Evolutionary conservation across 2,797 vertebrate genomes (phyloP).

Genomic region (Enteromius unitaeniatus): DNA sequence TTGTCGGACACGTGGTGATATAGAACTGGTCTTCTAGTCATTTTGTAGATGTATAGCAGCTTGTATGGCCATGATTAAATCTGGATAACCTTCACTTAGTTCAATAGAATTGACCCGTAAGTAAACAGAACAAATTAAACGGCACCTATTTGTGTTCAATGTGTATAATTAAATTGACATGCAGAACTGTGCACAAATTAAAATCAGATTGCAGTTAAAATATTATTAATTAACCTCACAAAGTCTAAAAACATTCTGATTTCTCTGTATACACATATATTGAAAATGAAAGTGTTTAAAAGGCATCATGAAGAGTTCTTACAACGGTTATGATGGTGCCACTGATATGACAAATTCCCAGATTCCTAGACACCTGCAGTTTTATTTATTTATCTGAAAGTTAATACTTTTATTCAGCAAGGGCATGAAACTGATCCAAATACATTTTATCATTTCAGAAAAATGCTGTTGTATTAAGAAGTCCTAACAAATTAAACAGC

Average conservation of each 20-base stretch:
- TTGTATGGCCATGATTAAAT: constrained; percentile 36
- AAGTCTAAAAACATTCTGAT: neutral
- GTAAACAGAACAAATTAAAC: constrained; percentile 47
- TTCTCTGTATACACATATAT: neutral
- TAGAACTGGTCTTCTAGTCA: neutral
- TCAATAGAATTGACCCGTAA: constrained; percentile 50
- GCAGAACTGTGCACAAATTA: constrained; percentile 18
- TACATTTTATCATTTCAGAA: neutral
- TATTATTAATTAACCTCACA: constrained; percentile 36
- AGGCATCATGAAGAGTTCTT: neutral
- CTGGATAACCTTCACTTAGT: constrained; percentile 35
- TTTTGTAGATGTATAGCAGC: constrained; percentile 18
- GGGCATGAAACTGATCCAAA: too few species aligned
- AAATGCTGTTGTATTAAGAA: neutral
- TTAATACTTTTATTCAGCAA: too few species aligned
- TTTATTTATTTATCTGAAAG: too few species aligned
- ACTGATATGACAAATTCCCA: neutral
- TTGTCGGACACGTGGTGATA: neutral
- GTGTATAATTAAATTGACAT: constrained; percentile 26
- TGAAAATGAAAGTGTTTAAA: neutral
- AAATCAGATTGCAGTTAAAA: constrained; percentile 28
- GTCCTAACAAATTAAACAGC: too few species aligned
- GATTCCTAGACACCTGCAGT: neutral
- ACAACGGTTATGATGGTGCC: too few species aligned
- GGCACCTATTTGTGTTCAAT: constrained; percentile 4